Evolutionary conservation across 64 coral and sea anemone species (phyloP), one percentile per base, ranked within the genome.

Genomic region (Montipora sp.): DNA sequence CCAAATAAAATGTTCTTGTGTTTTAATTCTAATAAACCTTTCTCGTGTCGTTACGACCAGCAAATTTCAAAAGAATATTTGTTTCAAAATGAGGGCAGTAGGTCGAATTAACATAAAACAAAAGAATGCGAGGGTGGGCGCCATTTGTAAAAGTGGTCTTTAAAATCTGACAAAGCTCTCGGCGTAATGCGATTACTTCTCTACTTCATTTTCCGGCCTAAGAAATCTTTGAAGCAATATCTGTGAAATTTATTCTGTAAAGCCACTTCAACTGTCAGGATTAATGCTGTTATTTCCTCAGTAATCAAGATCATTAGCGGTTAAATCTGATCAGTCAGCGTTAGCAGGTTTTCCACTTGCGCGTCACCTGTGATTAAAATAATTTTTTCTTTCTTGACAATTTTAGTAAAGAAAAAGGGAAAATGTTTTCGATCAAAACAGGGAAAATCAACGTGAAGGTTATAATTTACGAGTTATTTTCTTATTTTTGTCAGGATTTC

Each of bases 391-490:
- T 36, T 36, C 36, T 36, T 2, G 50, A 57, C 51, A 80, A 58
- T 58, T 75, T 13, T 36, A 36, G 36, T 36, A 45, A 36, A 75
- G 3, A 22, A 24, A 12, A 18, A n/a, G 5, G n/a, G 21, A 58
- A 49, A 59, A 49, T 59, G 27, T 80, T 49, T 18, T 57, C 49
- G 5, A 58, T 57, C 8, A 80, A 21, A 80, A 57, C 11, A 55
- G 51, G 27, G 5, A 80, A 80, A 55, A 80, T 80, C 5, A 27
- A 59, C 78, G 59, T 3, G 8, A 7, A 80, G 11, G 78, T 3
- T 80, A 80, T 80, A 12, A 80, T 0, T 80, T 59, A 49, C 59
- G 51, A 24, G 50, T 21, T 59, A 80, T 75, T 75, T 75, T 66
- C 36, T 66, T 4, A 18, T 14, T 18, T 55, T 10, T 55, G 65